These are phyloP conservation scores for Papilio glaucus DNA, from an alignment of 1,140 invertebrate genomes.

Conservation along the genomic window DNA sequence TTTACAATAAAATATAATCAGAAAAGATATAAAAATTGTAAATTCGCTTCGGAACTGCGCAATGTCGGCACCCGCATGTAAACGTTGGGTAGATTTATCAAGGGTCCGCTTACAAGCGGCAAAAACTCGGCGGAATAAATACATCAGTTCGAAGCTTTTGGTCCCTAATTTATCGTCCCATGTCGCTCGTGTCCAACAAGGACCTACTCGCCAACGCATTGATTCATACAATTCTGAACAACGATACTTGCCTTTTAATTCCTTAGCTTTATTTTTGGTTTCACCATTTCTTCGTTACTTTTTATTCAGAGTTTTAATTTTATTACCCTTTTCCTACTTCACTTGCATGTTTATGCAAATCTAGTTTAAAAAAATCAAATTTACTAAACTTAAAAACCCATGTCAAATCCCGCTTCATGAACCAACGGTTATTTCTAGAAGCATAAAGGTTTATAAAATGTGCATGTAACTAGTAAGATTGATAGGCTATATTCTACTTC, in stretches of 20 bases:
- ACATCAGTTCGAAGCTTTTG: conserved; percentile 51
- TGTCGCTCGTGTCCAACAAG: conserved; percentile 44
- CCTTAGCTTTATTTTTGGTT: not conserved
- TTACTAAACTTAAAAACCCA: no score
- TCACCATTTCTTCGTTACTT: no score
- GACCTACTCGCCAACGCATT: conserved; percentile 36
- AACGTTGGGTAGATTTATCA: conserved; percentile 57
- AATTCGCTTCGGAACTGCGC: conserved; percentile 11
- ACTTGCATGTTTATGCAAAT: no score
- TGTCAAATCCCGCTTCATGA: no score
- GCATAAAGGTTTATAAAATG: no score
- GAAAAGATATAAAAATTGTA: conserved; percentile 27
- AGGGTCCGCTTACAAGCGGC: conserved; percentile 46
- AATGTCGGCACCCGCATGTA: conserved; percentile 29
- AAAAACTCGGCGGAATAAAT: conserved; percentile 65
- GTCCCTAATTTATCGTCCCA: conserved; percentile 64
- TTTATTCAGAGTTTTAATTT: no score
- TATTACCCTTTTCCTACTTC: no score
- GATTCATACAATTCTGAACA: conserved; percentile 23
- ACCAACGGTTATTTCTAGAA: no score
- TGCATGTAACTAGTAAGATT: no score
- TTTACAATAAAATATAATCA: conserved; percentile 24
- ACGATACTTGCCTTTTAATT: not conserved
- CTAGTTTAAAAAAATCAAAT: no score
- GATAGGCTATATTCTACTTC: no score